These are phyloP conservation scores for Crocallis elinguaria DNA, from an alignment of 2,888 invertebrate species.

Conservation along the genomic window DNA sequence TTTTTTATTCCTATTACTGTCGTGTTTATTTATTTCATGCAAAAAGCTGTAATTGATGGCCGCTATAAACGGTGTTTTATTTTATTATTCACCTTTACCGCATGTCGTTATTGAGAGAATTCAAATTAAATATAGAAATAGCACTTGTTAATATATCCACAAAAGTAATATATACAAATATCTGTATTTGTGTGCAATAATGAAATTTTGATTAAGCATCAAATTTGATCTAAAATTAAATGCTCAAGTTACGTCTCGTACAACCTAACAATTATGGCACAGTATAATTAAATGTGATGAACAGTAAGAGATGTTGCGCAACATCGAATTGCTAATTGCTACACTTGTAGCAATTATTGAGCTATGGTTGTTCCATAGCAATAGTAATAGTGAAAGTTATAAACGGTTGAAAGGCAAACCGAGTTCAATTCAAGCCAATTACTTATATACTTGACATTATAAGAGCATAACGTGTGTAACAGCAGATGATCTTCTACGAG, in stretches of 20 bases:
- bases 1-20: not conserved
- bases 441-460: slow-evolving; percentile 1
- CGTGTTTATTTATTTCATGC: not conserved
- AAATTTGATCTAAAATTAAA: not conserved
- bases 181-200: too few relatives aligned
- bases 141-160: too few relatives aligned
- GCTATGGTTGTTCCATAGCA: slow-evolving; percentile 4
- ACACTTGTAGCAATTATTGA: slow-evolving; percentile 17
- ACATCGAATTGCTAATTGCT: slow-evolving; percentile 13
- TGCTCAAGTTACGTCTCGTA: not conserved
- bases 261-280: not conserved
- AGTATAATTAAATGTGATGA: slow-evolving; percentile 5
- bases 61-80: not conserved
- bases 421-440: slow-evolving; percentile 7
- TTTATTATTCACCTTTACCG: not conserved
- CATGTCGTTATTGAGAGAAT: too few relatives aligned
- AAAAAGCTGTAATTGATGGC: not conserved
- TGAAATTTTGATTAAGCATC: too few relatives aligned
- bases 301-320: slow-evolving; percentile 7
- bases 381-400: slow-evolving; percentile 18
- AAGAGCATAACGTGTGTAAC: not conserved
- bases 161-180: too few relatives aligned
- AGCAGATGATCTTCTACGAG: not conserved
- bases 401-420: not conserved
- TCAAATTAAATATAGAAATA: too few relatives aligned